Percentiles rank a stretch among this genome's conserved stretches.
Conservation (phyloP, 2,797 vertebrate genomes). For the Sebastes trivittatus region DNA sequence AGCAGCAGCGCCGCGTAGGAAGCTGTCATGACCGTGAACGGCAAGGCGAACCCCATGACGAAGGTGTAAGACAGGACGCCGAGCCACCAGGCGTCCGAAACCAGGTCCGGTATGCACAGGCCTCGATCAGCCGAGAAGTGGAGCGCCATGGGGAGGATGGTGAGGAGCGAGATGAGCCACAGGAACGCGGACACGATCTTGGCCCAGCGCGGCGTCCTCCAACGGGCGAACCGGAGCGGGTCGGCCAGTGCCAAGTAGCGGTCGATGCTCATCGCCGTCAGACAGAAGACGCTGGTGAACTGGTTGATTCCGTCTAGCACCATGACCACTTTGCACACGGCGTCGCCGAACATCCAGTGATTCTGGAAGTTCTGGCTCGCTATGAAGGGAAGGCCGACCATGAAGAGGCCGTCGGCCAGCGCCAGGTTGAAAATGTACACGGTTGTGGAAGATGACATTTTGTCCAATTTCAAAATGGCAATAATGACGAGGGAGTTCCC, state of each 20-base stretch:
- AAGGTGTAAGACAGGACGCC: constrained; percentile 81
- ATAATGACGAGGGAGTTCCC: constrained; percentile 80
- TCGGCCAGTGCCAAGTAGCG: constrained; percentile 80
- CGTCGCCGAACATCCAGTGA: constrained; percentile 79
- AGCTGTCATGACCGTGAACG: constrained; percentile 73
- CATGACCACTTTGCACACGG: constrained; percentile 80
- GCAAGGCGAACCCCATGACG: constrained; percentile 79
- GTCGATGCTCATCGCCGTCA: constrained; percentile 84
- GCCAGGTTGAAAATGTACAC: constrained; percentile 86
- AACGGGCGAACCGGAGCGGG: constrained; percentile 72
- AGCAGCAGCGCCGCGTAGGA: constrained; percentile 74
- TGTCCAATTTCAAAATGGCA: constrained; percentile 79
- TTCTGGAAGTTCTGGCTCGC: constrained; percentile 80
- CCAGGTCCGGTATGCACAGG: constrained; percentile 68
- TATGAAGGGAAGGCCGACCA: constrained; percentile 84
- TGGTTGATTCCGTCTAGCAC: constrained; percentile 85
- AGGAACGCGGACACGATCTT: constrained; percentile 73
- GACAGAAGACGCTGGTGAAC: constrained; percentile 85
- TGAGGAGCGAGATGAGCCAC: constrained; percentile 82
- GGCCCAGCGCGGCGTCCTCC: constrained; percentile 76
- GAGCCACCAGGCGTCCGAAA: constrained; percentile 70
- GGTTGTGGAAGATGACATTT: constrained; percentile 79
- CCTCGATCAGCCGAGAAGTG: constrained; percentile 70
- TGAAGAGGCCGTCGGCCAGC: constrained; percentile 84
- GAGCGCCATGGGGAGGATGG: constrained; percentile 83